Conservation (phyloP, 37 sponge, comb jelly and placozoan genomes). For the Spongilla lacustris region DNA sequence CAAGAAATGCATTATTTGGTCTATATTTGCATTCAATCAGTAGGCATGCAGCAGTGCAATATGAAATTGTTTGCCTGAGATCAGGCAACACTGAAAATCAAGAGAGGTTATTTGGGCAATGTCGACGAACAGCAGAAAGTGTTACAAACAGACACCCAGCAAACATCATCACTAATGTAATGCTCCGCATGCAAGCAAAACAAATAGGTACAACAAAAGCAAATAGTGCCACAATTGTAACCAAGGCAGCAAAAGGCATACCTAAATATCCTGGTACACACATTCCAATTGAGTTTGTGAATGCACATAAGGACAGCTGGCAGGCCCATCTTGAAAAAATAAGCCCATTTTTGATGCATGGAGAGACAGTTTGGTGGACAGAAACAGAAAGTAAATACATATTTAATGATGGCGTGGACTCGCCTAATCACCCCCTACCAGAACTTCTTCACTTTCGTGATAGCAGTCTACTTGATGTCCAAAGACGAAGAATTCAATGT, state of each 20-base stretch:
- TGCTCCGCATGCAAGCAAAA: slow-evolving; percentile 20
- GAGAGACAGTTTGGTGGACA: slow-evolving; percentile 18
- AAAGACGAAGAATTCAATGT: no score
- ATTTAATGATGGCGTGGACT: neutral
- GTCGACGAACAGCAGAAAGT: neutral
- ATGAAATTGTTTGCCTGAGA: slow-evolving; percentile 17
- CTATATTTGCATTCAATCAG: slow-evolving; percentile 3
- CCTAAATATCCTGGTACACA: neutral
- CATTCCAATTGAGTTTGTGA: neutral
- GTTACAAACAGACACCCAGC: slow-evolving; percentile 14
- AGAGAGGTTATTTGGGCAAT: slow-evolving; percentile 21
- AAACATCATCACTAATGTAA: slow-evolving; percentile 8
- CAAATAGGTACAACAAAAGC: neutral
- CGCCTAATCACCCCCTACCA: no score
- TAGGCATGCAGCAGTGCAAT: slow-evolving; percentile 4
- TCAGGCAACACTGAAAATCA: slow-evolving; percentile 35
- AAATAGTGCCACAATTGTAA: neutral
- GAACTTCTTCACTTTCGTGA: no score
- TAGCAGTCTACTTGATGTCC: no score
- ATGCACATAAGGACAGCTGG: slow-evolving; percentile 1
- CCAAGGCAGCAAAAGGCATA: neutral
- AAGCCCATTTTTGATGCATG: neutral
- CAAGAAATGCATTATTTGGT: slow-evolving; percentile 5
- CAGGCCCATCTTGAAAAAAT: slow-evolving; percentile 28
- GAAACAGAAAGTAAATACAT: neutral